Base-by-base conservation (phyloP, 2,888 invertebrate species). In the Metacarcinus magister region DNA sequence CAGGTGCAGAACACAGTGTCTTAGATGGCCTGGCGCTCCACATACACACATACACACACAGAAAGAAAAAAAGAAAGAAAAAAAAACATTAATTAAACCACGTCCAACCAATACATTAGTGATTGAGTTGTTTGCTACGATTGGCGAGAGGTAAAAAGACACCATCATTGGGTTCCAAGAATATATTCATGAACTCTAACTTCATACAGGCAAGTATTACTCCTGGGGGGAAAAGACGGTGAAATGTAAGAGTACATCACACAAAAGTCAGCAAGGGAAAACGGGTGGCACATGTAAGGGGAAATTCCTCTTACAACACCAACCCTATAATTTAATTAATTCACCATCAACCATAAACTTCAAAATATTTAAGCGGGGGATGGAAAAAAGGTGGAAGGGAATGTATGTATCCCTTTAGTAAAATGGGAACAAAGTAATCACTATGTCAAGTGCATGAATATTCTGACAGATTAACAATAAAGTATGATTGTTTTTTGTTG, bases 161-260 rank as follows among this genome's bases (percentile, higher is more conserved):
- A 60, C 48, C 48, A 60, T 13, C 10, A 32, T 13, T 94, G 94
- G 94, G 94, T 75, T 94, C 94, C 94, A 94, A 94, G 94, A 94
- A 94, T 94, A 94, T 94, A 94, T 94, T 94, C 94, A 94, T 94
- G 89, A 94, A 94, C 94, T 94, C 94, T 94, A 94, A 48, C 93
- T 94, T 94, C 87, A 39, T 87, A 87, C 87, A 87, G 87, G 87
- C 87, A 87, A 87, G 87, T 87, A 87, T 87, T 87, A 87, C 39
- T 87, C 87, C 87, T 87, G 87, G 87, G 87, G 67, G 75, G 75
- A n/a, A 87, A 87, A 87, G 87, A 87, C 39, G 32, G 87, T 16
- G 10, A 87, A 87, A 87, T 87, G 32, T 19, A 87, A n/a, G 7
- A 87, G 87, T 87, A 87, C 87, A 87, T 39, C 87, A 87, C 87